A percentile compares a stretch with the other conserved stretches of the same genome.
These are phyloP conservation scores for Aporophyla lueneburgensis DNA, from an alignment of 2,888 invertebrate species.

Conservation along the genomic window DNA sequence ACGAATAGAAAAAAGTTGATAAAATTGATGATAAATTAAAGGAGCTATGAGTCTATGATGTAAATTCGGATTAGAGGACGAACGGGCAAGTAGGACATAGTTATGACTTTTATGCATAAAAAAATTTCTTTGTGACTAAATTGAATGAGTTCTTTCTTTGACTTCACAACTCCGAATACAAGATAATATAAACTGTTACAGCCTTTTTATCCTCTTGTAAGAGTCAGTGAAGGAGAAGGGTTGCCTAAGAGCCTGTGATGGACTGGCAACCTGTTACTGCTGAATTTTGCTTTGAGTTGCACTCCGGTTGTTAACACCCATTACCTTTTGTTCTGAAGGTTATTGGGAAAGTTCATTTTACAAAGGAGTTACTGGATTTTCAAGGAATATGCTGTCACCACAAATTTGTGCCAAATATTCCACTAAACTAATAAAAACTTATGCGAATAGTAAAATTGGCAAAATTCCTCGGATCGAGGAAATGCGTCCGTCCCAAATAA, in stretches of 20 bases:
- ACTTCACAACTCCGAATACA: constrained; percentile 16
- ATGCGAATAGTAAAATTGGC: constrained; percentile 38
- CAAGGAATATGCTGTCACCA: constrained; percentile 15
- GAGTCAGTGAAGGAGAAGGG: constrained; percentile 56
- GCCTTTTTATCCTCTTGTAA: constrained; percentile 54
- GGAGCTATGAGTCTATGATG: constrained; percentile 9
- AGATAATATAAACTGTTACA: constrained; percentile 34
- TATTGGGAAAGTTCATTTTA: constrained; percentile 17
- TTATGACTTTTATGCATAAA: constrained; percentile 2
- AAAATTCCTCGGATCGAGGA: constrained; percentile 40
- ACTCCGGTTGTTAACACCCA: not conserved
- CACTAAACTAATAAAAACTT: constrained; percentile 36
- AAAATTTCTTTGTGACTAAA: not conserved
- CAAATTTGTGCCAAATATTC: constrained; percentile 18
- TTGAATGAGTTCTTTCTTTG: constrained; percentile 26
- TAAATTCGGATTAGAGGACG: constrained; percentile 7
- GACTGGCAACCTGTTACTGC: constrained; percentile 56
- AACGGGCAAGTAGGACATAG: not conserved
- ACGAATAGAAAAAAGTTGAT: constrained; percentile 26
- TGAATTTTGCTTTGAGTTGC: constrained; percentile 33
- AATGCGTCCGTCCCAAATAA: constrained; percentile 39
- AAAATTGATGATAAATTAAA: constrained; percentile 29
- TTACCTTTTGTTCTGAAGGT: not conserved
- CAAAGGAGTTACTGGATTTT: not conserved
- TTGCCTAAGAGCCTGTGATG: constrained; percentile 48